Base-by-base conservation (phyloP, 2,888 invertebrate species). In the Perithous albicinctus region DNA sequence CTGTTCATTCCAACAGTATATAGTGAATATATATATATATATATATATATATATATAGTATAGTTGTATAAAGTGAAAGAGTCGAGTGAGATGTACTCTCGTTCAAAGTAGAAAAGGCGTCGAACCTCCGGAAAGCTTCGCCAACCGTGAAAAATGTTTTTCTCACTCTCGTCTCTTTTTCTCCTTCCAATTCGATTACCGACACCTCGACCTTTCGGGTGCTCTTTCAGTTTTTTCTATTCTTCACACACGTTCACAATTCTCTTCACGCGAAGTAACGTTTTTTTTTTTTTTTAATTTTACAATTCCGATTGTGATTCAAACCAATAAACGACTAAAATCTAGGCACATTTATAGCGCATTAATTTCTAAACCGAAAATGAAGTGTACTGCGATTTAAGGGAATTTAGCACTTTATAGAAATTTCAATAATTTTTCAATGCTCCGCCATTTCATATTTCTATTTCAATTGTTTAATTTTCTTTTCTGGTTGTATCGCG, bases 61-160 rank as follows among this genome's bases (percentile, higher is more conserved):
- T 64, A 46, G 61, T 74, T 66, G 56, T 32, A 73, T 8, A 46
- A 67, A 81, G 46, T 26, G 20, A 67, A 81, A 81, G 63, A 73
- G 46, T 35, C 72, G 29, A 56, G 75, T 46, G 67, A 41, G 41
- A 29, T 29, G 63, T 38, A 48, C 26, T 15, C 61, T 67, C 46
- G 35, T 35, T 29, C 48, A 48, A 63, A 69, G 69, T 75, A 29
- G 56, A 75, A 73, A 70, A 56, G 75, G 35, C 75, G 38, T 75
- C 75, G 46, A 70, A 79, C 23, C 74, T 18, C 20, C 54, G 51
- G 41, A 10, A 59, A 75, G 63, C 79, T 64, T 38, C 64, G 56
- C 35, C 15, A 38, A 64, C 43, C 69, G 69, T 46, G 56, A 75
- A 63, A 70, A 80, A 75, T 54, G 46, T 79, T 67, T 79, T 64